Evolutionary conservation across 2,113 vertebrate species (phyloP).

Genomic region (Thinocorus orbignyianus): DNA sequence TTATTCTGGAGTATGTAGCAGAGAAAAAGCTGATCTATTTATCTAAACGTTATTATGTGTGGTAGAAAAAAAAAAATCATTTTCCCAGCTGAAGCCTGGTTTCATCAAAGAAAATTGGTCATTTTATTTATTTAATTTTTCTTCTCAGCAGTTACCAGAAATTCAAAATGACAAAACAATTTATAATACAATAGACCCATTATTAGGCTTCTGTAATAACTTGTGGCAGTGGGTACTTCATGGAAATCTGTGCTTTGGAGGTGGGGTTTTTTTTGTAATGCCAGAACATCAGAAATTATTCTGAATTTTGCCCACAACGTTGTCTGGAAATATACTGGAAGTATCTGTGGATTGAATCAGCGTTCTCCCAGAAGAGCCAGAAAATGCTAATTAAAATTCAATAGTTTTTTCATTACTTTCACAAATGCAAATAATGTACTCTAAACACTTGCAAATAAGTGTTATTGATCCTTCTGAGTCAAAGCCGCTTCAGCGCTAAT

Average conservation of each 20-base stretch:
- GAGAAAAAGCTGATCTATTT: background rate
- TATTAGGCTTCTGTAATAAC: background rate
- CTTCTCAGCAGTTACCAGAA: background rate
- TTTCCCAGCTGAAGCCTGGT: background rate
- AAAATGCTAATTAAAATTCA: slow-evolving; percentile 29
- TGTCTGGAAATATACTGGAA: background rate
- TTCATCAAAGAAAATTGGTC: background rate
- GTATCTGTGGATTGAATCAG: background rate
- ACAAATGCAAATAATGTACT: background rate
- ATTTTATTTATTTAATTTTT: slow-evolving; percentile 26
- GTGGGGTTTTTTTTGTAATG: background rate
- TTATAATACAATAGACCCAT: background rate
- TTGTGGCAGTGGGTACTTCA: background rate
- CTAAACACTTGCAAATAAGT: background rate
- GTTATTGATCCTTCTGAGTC: background rate
- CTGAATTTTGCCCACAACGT: background rate
- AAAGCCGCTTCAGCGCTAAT: background rate
- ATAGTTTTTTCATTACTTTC: background rate
- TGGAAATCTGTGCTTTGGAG: background rate
- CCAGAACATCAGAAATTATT: background rate
- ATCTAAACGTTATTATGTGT: background rate
- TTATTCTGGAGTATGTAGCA: background rate
- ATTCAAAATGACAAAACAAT: background rate
- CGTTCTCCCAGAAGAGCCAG: background rate
- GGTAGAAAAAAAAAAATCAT: background rate